Evolutionary conservation across 2,113 vertebrate species (phyloP).

Genomic region (Manacus vitellinus): DNA sequence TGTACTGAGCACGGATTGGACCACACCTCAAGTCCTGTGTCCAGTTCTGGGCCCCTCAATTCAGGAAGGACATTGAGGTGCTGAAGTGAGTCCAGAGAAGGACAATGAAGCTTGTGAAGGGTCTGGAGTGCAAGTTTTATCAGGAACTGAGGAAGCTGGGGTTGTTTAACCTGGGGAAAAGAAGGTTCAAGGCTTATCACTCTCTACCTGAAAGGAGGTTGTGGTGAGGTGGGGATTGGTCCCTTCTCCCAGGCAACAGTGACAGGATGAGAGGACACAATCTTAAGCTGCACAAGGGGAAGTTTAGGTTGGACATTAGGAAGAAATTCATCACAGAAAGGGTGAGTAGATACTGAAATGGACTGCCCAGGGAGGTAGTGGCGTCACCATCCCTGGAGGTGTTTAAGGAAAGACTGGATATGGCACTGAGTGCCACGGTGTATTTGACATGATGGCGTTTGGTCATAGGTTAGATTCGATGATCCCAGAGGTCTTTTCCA

Average conservation of each 20-base stretch:
- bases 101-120: not conserved
- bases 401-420: not conserved
- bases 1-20: too few relatives aligned
- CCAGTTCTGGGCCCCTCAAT: not conserved
- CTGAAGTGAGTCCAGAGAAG: rapidly evolving
- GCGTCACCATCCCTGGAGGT: too few relatives aligned
- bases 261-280: not conserved
- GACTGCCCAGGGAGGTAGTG: not conserved
- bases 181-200: not conserved
- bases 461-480: rapidly evolving
- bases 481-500: not conserved
- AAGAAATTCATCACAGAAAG: not conserved
- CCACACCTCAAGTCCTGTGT: not conserved
- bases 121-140: not conserved
- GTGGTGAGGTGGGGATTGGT: rapidly evolving
- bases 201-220: too few relatives aligned
- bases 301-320: not conserved
- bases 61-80: not conserved
- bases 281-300: rapidly evolving
- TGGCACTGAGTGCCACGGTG: too few relatives aligned
- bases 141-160: not conserved
- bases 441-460: not conserved
- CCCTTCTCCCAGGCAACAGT: not conserved
- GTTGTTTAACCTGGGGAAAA: not conserved
- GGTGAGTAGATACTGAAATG: not conserved